Evolutionary conservation across 1,140 invertebrate genomes (phyloP), one percentile per base, ranked within the genome.

Genomic region (Paracyclopina nana): DNA sequence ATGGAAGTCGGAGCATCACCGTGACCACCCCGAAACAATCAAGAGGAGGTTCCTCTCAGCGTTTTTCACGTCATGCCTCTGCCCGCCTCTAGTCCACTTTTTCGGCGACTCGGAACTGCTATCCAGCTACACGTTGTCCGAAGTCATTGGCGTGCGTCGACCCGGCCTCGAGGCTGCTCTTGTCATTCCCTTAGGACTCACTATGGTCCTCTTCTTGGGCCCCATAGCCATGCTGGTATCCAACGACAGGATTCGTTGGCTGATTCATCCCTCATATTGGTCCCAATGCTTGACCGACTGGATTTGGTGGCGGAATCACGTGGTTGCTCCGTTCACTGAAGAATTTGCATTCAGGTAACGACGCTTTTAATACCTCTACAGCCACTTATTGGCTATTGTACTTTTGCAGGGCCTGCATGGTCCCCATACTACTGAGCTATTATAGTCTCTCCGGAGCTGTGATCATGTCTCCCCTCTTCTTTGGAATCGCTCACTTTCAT

Each of bases 341-440:
- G 90, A 95, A 64, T 88, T 88, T 68, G 85, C 85, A 4, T 91
- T 87, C 63, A 70, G n/a, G n/a, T n/a, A n/a, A n/a, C n/a, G n/a
- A n/a, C n/a, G n/a, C n/a, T n/a, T n/a, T n/a, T n/a, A n/a, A n/a
- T n/a, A n/a, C n/a, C n/a, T n/a, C n/a, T n/a, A n/a, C n/a, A n/a
- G n/a, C n/a, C n/a, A n/a, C n/a, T n/a, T n/a, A n/a, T n/a, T n/a
- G n/a, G n/a, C n/a, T n/a, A n/a, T n/a, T n/a, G n/a, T n/a, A n/a
- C n/a, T n/a, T n/a, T n/a, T n/a, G n/a, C n/a, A n/a, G 90, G 56
- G 84, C 86, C 0, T 94, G 87, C 61, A 92, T 95, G 82, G 68
- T 94, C 61, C 85, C 87, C 22, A 62, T 92, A 14, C 66, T 95
- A 9, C 63, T 91, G 4, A 22, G 48, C 9, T 29, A 48, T 6